Evolutionary conservation across 2,113 vertebrate species (phyloP), one percentile per base, ranked within the genome.

Genomic region (Picathartes gymnocephalus): DNA sequence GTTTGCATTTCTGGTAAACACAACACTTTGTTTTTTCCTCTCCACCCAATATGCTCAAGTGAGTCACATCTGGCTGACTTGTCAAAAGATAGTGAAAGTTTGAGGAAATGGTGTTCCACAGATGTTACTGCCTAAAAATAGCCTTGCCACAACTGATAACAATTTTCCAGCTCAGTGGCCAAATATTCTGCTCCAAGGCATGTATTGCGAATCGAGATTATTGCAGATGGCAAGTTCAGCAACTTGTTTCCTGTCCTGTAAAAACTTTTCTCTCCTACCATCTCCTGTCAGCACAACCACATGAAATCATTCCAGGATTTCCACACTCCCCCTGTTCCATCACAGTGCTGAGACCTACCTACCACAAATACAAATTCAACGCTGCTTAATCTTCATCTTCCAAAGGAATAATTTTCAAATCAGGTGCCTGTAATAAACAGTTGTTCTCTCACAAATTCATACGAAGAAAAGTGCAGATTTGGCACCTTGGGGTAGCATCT

Each of bases 121-220:
- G 97, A 88, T 98, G 94, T 98, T 97, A 15, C 94, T 48, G 86
- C 66, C 91, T 92, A 96, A 91, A 97, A 97, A 96, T 88, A 95
- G 48, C 81, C 86, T 74, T 95, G 88, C 91, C 96, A 72, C 64
- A 83, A 95, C 96, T 17, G 92, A 91, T 89, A 91, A 91, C 92
- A 93, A 94, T 97, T 97, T 97, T 98, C 97, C 90, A 96, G 97
- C 81, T 96, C 96, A 97, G 92, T 81, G 85, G 86, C 65, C 93
- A 96, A 95, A 95, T 88, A 81, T 21, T 78, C 68, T 7, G 83
- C 96, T 96, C 76, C 27, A 64, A 93, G 96, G 94, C 91, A 87
- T 3, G 44, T 28, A 25, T 44, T 86, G 92, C 97, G 88, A 78
- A 60, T 11, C 8, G 31, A 95, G 64, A 92, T 31, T 76, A 51